phyloP scores from a whole-genome alignment of 2,888 invertebrate species.

The Oligia fasciuncula region DNA sequence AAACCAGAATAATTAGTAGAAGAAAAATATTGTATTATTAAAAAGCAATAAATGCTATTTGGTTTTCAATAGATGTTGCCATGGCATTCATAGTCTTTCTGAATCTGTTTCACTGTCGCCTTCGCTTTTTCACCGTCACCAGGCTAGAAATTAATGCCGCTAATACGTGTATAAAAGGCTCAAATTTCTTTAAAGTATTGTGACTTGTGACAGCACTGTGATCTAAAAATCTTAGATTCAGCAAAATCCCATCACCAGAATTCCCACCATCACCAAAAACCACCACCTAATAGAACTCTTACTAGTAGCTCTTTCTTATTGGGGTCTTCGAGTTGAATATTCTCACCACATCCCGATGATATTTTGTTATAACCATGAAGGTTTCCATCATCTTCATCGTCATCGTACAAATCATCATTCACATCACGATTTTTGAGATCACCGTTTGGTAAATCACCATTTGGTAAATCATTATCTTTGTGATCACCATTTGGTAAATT shows the following conservation, averaged over 20 bases:
- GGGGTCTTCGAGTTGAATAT: slow-evolving; percentile 84
- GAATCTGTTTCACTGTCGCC: not conserved
- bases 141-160: not conserved
- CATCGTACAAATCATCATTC: slow-evolving; percentile 50
- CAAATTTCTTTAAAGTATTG: too few species aligned
- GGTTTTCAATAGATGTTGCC: not conserved
- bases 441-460: slow-evolving; percentile 10
- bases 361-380: slow-evolving; percentile 84
- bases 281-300: slow-evolving; percentile 67
- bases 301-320: slow-evolving; percentile 83
- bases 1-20: not conserved
- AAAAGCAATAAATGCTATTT: not conserved
- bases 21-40: not conserved
- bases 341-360: slow-evolving; percentile 79
- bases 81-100: not conserved
- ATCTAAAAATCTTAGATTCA: not conserved
- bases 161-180: not conserved
- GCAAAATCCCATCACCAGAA: slow-evolving; percentile 4
- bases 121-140: not conserved
- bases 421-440: slow-evolving; percentile 11
- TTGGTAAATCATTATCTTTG: slow-evolving; percentile 30
- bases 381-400: slow-evolving; percentile 59
- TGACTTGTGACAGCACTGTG: not conserved
- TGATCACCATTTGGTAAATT: slow-evolving; percentile 52
- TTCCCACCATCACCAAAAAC: slow-evolving; percentile 16